Percentiles rank a stretch among this genome's conserved stretches.
Evolutionary conservation across 2,888 invertebrate species (phyloP).

Genomic region (Luperina nickerlii): DNA sequence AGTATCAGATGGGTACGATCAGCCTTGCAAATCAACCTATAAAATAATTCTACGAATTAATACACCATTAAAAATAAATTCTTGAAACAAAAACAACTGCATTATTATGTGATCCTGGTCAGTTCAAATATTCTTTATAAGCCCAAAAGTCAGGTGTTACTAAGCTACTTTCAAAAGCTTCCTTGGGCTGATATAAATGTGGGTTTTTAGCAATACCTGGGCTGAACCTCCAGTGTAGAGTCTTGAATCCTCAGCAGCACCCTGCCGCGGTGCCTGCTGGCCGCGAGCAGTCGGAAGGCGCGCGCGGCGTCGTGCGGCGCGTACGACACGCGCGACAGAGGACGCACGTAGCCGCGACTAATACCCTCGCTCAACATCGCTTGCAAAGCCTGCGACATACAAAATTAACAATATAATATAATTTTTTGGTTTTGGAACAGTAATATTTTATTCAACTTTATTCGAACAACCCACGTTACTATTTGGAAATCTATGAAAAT

Average conservation of each 20-base stretch:
- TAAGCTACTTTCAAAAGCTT: not conserved
- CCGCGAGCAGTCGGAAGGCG: slow-evolving; percentile 49
- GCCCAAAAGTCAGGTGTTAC: not conserved
- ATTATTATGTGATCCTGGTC: not conserved
- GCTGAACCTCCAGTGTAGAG: not conserved
- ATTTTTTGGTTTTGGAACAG: not conserved
- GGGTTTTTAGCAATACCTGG: slow-evolving; percentile 36
- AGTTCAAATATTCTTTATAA: not conserved
- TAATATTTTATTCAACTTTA: not conserved
- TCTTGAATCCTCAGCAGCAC: slow-evolving; percentile 49
- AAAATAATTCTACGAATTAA: slow-evolving; percentile 2
- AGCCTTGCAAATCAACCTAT: slow-evolving; percentile 43
- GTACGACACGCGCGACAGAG: slow-evolving; percentile 75
- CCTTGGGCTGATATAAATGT: not conserved
- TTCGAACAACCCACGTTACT: not conserved
- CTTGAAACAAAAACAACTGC: not conserved
- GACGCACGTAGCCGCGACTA: slow-evolving; percentile 75
- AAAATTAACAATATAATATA: not conserved
- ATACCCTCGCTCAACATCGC: slow-evolving; percentile 76
- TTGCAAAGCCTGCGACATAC: slow-evolving; percentile 68
- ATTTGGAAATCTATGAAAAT: not conserved
- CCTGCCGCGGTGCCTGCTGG: slow-evolving; percentile 56
- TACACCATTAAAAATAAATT: not conserved
- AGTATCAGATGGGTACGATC: slow-evolving; percentile 47
- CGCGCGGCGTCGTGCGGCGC: slow-evolving; percentile 41